These are phyloP conservation scores for Oncorhynchus gorbuscha DNA, from an alignment of 2,113 vertebrate species.

Conservation along the genomic window DNA sequence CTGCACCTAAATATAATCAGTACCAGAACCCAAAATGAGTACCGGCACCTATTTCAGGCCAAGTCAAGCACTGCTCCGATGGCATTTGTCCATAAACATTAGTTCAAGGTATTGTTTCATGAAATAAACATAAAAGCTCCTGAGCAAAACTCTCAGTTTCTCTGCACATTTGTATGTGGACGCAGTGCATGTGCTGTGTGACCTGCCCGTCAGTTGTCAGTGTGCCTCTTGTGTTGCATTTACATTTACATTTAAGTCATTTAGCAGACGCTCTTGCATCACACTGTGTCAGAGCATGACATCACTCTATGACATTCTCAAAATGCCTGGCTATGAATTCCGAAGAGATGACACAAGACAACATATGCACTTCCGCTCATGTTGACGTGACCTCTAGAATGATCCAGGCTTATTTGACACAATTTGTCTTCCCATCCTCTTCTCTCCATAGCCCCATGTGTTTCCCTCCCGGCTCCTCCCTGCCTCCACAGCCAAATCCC, in stretches of 20 bases:
- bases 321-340: constrained; percentile 60
- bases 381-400: constrained; percentile 64
- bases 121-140: neutral
- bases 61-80: neutral
- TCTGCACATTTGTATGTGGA: neutral
- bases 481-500: constrained; percentile 46
- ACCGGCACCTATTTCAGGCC: no score
- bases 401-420: constrained; percentile 31
- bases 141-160: neutral
- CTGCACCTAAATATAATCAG: no score
- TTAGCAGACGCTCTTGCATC: no score
- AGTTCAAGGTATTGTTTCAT: neutral
- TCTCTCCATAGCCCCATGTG: constrained; percentile 35
- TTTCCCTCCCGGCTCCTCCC: neutral
- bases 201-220: neutral
- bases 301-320: constrained; percentile 54
- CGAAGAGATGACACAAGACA: constrained; percentile 40
- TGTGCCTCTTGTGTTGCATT: constrained; percentile 29
- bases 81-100: neutral
- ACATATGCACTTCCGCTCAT: constrained; percentile 41
- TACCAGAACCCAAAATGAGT: no score
- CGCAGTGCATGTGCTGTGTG: neutral
- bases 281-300: neutral
- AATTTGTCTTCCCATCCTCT: neutral
- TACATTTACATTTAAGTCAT: no score